Conservation (phyloP, 2,888 invertebrate species). For the Congeria kusceri region DNA sequence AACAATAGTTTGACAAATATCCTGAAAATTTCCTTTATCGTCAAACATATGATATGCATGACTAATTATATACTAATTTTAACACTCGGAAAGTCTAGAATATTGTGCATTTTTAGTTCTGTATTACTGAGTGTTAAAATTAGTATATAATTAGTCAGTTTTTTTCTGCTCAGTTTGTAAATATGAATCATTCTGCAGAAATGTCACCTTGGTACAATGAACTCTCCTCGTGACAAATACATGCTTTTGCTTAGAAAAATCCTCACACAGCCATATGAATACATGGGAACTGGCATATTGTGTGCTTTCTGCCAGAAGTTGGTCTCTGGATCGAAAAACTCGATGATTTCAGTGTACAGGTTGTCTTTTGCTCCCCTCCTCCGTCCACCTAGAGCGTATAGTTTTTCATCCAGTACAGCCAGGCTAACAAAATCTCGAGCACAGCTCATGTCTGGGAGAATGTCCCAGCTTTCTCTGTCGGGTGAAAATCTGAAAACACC, state of each 20-base stretch:
- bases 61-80: too few species aligned
- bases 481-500: constrained; percentile 78
- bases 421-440: constrained; percentile 81
- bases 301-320: constrained; percentile 75
- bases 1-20: too few species aligned
- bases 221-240: constrained; percentile 10
- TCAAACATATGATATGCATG: too few species aligned
- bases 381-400: constrained; percentile 80
- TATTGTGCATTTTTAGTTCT: too few species aligned
- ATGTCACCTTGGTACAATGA: neutral
- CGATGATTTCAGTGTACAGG: constrained; percentile 79
- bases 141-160: too few species aligned
- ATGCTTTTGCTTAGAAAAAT: constrained; percentile 69
- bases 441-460: constrained; percentile 78
- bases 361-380: constrained; percentile 80
- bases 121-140: too few species aligned
- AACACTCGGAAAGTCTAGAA: too few species aligned
- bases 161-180: too few species aligned
- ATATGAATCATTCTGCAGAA: too few species aligned
- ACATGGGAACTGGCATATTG: constrained; percentile 78
- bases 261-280: constrained; percentile 81
- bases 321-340: constrained; percentile 74
- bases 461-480: constrained; percentile 74
- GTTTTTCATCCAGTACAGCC: constrained; percentile 78
- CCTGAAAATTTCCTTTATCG: too few species aligned